Evolutionary conservation across 2,797 vertebrate genomes (phyloP), one percentile per base, ranked within the genome.

Genomic region (Sylvia borin): DNA sequence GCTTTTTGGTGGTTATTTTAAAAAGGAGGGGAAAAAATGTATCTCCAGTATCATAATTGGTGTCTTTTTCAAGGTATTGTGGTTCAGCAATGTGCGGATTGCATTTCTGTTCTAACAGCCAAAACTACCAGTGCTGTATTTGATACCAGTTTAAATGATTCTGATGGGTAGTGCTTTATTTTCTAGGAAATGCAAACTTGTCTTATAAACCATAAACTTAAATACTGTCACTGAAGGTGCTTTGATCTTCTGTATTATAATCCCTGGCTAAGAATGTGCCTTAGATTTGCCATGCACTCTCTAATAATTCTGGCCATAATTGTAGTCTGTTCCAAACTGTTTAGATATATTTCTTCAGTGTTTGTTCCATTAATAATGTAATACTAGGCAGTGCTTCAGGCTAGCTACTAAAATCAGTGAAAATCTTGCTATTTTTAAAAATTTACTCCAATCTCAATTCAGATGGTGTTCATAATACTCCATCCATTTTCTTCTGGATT

Each of bases 171-270:
- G 51, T 78, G 34, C 53, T 93, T 70, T 81, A 70, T 95, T 93
- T 93, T 88, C 62, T 64, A 84, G 29, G 62, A 88, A 88, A 64
- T 78, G 31, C 8, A 36, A 88, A 72, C 36, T 27, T 75, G 84
- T 75, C 72, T 88, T 91, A 43, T 66, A 76, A 95, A 84, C 8
- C 0, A 0, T 66, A 65, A 65, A 22, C 78, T 89, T 88, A 66
- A 93, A 93, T 66, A 58, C 51, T 92, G 83, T 88, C 74, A 45
- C 40, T 88, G 92, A 88, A 93, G 17, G 11, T 76, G 32, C 78
- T 96, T 95, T 93, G 70, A 90, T 96, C 82, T 70, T 81, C 58
- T 79, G 22, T 78, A 27, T 83, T 81, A 50, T 78, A 92, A 88
- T 93, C 51, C 45, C 34, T 55, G n/a, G 19, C 34, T 84, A 78